phyloP scores from a whole-genome alignment of 1,140 invertebrate species.

The Cepaea nemoralis region DNA sequence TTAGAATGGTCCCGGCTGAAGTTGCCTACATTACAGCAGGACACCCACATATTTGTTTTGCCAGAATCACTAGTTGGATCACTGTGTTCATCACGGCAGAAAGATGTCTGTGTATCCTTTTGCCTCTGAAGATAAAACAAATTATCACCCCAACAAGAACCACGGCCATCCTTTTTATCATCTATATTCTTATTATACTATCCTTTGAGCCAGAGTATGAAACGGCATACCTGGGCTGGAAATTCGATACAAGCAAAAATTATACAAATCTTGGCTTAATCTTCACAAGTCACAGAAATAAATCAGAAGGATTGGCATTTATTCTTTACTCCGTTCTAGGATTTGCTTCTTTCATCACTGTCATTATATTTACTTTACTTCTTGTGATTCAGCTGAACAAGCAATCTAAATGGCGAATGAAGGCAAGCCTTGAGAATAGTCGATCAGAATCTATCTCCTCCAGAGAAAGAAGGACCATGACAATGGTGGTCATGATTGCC shows the following conservation, averaged over 20 bases:
- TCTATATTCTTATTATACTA: not conserved
- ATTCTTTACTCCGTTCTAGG: not conserved
- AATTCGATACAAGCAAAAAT: not conserved
- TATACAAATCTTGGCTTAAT: not conserved
- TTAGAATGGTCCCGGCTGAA: not conserved
- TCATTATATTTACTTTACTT: not conserved
- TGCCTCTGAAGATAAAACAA: too few species aligned
- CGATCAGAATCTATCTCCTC: not conserved
- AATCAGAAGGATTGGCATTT: not conserved
- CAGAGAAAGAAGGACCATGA: not conserved
- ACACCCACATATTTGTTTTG: not conserved
- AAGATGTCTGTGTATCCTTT: too few species aligned
- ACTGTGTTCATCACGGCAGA: too few species aligned
- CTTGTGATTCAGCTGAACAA: not conserved
- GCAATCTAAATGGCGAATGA: slow-evolving; percentile 2
- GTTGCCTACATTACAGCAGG: slow-evolving; percentile 2
- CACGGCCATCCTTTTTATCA: not conserved
- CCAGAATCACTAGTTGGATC: slow-evolving; percentile 15
- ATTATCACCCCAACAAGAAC: slow-evolving; percentile 19
- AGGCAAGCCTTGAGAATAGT: not conserved
- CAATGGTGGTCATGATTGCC: slow-evolving; percentile 3
- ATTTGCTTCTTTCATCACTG: not conserved
- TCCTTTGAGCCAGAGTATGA: slow-evolving; percentile 4
- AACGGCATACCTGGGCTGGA: not conserved
- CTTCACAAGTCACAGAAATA: not conserved